Percentiles rank a stretch among this genome's conserved stretches.
Evolutionary conservation across 2,888 invertebrate genomes (phyloP).

Genomic region (Galerucella calmariensis): DNA sequence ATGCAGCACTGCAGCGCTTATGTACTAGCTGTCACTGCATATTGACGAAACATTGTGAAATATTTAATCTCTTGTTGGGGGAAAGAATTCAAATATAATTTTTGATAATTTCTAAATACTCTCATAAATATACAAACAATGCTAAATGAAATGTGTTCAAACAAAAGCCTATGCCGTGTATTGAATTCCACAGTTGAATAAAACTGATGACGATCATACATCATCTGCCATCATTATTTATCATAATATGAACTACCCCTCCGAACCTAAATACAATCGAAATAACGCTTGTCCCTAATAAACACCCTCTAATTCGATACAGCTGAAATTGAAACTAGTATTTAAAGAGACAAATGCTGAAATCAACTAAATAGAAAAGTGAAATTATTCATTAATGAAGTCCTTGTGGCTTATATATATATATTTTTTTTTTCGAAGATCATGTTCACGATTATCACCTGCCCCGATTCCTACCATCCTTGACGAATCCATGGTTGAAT

Average conservation of each 20-base stretch:
- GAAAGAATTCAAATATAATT: too few relatives aligned
- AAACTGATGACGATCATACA: neutral
- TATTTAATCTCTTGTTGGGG: too few relatives aligned
- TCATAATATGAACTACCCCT: neutral
- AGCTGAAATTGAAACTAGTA: conserved; percentile 1
- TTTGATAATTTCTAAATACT: too few relatives aligned
- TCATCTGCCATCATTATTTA: conserved; percentile 5
- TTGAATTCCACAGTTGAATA: neutral
- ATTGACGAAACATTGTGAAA: too few relatives aligned
- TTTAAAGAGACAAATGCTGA: neutral
- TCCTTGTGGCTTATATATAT: conserved; percentile 4
- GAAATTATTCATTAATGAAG: neutral
- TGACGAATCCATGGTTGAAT: conserved; percentile 4
- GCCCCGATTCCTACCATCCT: neutral
- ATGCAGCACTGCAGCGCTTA: too few relatives aligned
- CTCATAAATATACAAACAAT: too few relatives aligned
- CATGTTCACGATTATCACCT: conserved; percentile 8
- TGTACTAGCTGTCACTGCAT: too few relatives aligned
- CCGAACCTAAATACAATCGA: neutral
- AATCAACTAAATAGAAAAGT: conserved; percentile 2
- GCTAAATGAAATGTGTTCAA: too few relatives aligned
- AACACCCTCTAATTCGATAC: neutral
- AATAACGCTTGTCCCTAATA: neutral
- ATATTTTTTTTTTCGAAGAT: neutral
- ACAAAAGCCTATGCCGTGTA: too few relatives aligned